Conservation (phyloP, 2,888 invertebrate species). For the Calameuta idolon region DNA sequence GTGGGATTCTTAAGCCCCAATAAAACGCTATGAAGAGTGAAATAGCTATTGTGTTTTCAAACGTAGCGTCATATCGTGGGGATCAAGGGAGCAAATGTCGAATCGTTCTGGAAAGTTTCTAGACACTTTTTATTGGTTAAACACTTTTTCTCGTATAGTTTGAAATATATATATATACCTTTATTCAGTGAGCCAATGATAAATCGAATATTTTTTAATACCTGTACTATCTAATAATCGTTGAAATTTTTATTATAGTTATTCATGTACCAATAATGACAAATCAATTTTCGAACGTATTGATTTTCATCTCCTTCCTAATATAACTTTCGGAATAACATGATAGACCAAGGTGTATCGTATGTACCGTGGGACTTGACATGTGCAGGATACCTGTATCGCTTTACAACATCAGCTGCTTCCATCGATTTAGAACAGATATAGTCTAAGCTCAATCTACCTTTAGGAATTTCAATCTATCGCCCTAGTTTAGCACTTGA, state of each 20-base stretch:
- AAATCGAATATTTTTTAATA: not conserved
- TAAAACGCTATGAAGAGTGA: not conserved
- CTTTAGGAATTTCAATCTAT: conserved; percentile 14
- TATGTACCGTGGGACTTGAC: not conserved
- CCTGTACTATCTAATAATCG: not conserved
- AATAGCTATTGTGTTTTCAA: not conserved
- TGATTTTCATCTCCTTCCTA: not conserved
- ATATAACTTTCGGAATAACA: not conserved
- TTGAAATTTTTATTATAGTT: not conserved
- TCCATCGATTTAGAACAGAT: not conserved
- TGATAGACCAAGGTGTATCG: not conserved
- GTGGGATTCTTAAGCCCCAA: not conserved
- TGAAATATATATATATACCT: not conserved
- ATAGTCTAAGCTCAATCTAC: not conserved
- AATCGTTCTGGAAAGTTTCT: not conserved
- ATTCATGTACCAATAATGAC: not conserved
- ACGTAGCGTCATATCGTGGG: not conserved
- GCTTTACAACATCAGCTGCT: not conserved
- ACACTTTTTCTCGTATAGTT: not conserved
- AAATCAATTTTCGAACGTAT: not conserved
- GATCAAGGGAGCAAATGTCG: not conserved
- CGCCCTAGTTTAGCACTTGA: conserved; percentile 9
- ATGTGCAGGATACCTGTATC: not conserved
- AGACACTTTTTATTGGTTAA: not conserved
- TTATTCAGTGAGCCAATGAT: not conserved